A percentile compares a stretch with the other conserved stretches of the same genome.
Conservation (phyloP, 2,113 vertebrate genomes). For the Rhea pennata region DNA sequence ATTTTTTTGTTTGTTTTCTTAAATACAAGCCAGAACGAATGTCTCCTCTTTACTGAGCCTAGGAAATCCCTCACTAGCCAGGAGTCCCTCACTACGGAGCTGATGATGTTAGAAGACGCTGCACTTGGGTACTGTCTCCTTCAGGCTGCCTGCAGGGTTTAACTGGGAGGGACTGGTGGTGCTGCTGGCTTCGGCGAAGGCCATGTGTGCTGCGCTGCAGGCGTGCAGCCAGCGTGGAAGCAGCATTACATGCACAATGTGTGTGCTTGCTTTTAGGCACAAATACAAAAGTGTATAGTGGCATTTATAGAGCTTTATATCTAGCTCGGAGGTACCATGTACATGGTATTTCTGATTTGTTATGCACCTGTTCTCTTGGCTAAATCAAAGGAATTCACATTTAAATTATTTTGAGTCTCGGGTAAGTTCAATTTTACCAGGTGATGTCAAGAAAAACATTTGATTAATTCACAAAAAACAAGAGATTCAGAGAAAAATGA, state of each 20-base stretch:
- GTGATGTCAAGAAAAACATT: conserved; percentile 1
- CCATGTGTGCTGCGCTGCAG: fast-evolving
- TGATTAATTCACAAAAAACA: background rate
- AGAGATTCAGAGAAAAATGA: background rate
- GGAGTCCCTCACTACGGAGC: background rate
- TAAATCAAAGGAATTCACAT: background rate
- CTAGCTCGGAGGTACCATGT: background rate
- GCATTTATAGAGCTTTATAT: background rate
- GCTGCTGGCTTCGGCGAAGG: fast-evolving
- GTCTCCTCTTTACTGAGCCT: background rate
- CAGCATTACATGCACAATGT: fast-evolving
- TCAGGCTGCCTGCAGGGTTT: background rate
- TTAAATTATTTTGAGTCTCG: background rate
- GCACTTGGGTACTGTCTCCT: background rate
- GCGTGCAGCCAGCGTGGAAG: fast-evolving
- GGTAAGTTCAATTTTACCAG: background rate
- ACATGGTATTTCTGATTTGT: background rate
- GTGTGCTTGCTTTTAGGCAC: background rate
- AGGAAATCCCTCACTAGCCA: background rate
- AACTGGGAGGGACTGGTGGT: fast-evolving
- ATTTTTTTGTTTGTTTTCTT: background rate
- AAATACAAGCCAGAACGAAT: background rate
- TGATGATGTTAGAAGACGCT: background rate
- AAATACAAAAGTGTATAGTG: background rate
- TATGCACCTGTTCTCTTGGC: background rate